Percentiles rank a stretch among this genome's conserved stretches.
Conservation (phyloP, 2,888 invertebrate genomes). For the Spatulosminthurus flaviceps region DNA sequence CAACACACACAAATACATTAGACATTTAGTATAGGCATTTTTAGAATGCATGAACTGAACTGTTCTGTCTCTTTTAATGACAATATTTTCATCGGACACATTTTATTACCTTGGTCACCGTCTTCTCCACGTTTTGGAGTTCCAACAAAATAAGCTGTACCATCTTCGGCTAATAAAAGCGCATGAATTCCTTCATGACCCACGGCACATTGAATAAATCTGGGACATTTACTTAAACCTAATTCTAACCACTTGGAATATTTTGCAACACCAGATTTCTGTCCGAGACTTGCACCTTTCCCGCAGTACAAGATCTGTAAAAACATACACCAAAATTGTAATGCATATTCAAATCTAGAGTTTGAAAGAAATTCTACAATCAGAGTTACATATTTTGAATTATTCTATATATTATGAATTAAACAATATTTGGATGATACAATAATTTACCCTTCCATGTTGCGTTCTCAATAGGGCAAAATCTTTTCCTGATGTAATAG, state of each 20-base stretch:
- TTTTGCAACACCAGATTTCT: constrained; percentile 70
- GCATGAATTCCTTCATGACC: constrained; percentile 96
- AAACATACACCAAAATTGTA: too few relatives aligned
- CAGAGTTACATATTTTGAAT: background rate
- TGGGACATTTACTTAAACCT: constrained; percentile 77
- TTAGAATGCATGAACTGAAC: too few relatives aligned
- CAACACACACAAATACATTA: background rate
- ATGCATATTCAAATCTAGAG: too few relatives aligned
- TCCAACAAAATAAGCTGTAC: constrained; percentile 86
- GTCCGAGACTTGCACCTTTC: constrained; percentile 84
- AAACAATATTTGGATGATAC: too few relatives aligned
- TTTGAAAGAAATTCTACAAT: background rate
- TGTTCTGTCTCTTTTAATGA: too few relatives aligned
- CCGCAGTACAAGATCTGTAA: constrained; percentile 83
- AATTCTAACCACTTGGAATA: constrained; percentile 68
- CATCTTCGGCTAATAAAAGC: constrained; percentile 89
- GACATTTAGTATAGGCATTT: background rate
- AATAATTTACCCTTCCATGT: constrained; percentile 78
- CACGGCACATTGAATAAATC: constrained; percentile 80
- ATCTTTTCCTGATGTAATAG: constrained; percentile 87
- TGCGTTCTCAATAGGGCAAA: constrained; percentile 84
- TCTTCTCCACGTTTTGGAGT: constrained; percentile 92
- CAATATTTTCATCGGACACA: too few relatives aligned
- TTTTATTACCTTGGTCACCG: constrained; percentile 84
- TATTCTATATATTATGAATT: background rate